A percentile compares a stretch with the other conserved stretches of the same genome.
Evolutionary conservation across 1,140 invertebrate genomes (phyloP).

Genomic region (Dendroctonus ponderosae): DNA sequence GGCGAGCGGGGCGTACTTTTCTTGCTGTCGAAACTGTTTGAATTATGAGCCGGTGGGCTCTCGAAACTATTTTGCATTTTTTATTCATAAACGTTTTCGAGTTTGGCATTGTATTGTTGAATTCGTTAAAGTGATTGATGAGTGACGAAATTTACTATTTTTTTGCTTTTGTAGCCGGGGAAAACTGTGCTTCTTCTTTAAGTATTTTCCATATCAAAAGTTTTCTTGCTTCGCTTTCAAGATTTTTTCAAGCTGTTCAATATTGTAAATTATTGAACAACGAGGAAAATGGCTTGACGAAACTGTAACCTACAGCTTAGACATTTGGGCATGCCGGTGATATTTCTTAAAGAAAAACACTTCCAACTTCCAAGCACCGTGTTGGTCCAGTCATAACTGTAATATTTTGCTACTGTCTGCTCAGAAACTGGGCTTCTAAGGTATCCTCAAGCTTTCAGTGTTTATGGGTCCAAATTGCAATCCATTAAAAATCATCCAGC

Average conservation of each 20-base stretch:
- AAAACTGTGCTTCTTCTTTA: background rate
- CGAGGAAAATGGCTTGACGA: too few species aligned
- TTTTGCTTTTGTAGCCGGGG: background rate
- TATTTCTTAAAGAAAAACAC: too few species aligned
- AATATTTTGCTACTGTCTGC: background rate
- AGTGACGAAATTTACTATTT: background rate
- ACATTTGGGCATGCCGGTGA: background rate
- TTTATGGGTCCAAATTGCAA: background rate
- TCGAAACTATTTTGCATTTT: conserved; percentile 28
- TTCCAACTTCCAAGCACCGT: too few species aligned
- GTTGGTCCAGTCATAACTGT: too few species aligned
- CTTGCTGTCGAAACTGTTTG: conserved; percentile 25
- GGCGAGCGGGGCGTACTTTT: conserved; percentile 15
- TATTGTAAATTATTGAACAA: background rate
- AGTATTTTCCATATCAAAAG: background rate
- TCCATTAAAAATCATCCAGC: background rate
- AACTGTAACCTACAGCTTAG: background rate
- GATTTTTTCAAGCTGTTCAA: background rate
- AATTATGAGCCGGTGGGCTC: conserved; percentile 21
- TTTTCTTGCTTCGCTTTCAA: background rate
- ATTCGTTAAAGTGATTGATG: too few species aligned
- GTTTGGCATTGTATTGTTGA: conserved; percentile 6
- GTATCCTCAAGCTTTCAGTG: background rate
- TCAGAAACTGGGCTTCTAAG: background rate
- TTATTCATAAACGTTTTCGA: conserved; percentile 8